phyloP scores from a whole-genome alignment of 2,113 vertebrate genomes.

The Lipotes vexillifer region DNA sequence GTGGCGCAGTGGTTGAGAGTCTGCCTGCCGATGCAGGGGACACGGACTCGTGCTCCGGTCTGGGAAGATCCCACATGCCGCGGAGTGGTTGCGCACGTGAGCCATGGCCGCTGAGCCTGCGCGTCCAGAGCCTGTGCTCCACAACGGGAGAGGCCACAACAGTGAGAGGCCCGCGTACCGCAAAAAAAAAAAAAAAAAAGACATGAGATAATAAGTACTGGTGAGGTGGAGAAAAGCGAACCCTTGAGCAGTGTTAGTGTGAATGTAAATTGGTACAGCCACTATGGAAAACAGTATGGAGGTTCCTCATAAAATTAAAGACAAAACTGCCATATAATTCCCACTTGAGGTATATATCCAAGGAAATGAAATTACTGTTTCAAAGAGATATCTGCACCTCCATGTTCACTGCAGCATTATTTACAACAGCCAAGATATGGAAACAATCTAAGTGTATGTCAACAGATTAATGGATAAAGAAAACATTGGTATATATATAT shows the following conservation, averaged over 20 bases:
- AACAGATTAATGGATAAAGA: not conserved
- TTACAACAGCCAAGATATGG: not conserved
- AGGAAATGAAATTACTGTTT: not conserved
- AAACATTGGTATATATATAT: not conserved
- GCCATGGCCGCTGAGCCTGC: too few relatives aligned
- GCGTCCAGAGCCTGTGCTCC: too few relatives aligned
- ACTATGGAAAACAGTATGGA: not conserved
- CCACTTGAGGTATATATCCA: not conserved
- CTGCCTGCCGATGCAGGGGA: too few relatives aligned
- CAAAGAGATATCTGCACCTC: not conserved
- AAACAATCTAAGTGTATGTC: not conserved
- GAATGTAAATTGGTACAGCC: not conserved
- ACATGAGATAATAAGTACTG: not conserved
- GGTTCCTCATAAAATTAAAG: not conserved
- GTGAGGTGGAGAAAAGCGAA: not conserved
- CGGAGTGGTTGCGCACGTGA: too few relatives aligned
- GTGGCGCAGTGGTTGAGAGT: too few relatives aligned
- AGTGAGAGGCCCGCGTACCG: too few relatives aligned
- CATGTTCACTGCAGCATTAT: not conserved
- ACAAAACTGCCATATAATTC: not conserved
- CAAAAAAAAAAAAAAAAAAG: not conserved
- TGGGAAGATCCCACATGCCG: too few relatives aligned
- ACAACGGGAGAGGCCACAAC: too few relatives aligned
- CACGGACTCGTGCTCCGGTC: accelerated
- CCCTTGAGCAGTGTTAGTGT: not conserved